Evolutionary conservation across 2,113 vertebrate species (phyloP), one percentile per base, ranked within the genome.

Genomic region (Sylvilagus bachmani): DNA sequence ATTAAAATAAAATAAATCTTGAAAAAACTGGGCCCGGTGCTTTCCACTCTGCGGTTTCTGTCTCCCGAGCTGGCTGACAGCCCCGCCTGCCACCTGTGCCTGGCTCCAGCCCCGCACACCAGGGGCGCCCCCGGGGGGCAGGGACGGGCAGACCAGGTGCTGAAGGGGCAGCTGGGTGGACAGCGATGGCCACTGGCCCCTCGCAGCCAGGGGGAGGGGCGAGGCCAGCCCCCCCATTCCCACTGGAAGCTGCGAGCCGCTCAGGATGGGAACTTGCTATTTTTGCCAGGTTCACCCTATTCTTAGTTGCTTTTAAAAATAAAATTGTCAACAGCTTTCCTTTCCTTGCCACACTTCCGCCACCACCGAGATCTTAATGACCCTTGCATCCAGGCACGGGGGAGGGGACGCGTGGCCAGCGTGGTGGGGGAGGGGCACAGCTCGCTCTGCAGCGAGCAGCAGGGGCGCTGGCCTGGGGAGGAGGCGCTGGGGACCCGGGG

Each of bases 251-350:
- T 83, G 55, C 71, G 64, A 58, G 69, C 88, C 29, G 91, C 82
- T 79, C 13, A 61, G 86, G 66, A 69, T 67, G 64, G 33, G 75
- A 67, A 14, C 85, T 81, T 80, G 90, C 93, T 95, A 91, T 96
- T 95, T 95, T 91, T 96, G 91, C 70, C 89, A 78, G 77, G 70
- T 89, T 89, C 49, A 11, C 38, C 67, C 96, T 96, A 94, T 96
- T 96, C 95, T 95, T 91, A 92, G 96, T 73, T 75, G 69, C 84
- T 97, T 96, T 91, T 85, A 94, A 95, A 96, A 96, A 92, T 97
- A 95, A 95, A 94, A 73, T 91, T 88, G 90, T 95, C 97, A 93
- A 96, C 91, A 87, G 96, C 92, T 93, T 94, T 82, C 87, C 77
- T 81, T 94, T 86, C 88, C 74, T 80, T 36, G 66, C 55, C 84